Evolutionary conservation across 2,113 vertebrate genomes (phyloP), one percentile per base, ranked within the genome.

Genomic region (Lamprotornis superbus): DNA sequence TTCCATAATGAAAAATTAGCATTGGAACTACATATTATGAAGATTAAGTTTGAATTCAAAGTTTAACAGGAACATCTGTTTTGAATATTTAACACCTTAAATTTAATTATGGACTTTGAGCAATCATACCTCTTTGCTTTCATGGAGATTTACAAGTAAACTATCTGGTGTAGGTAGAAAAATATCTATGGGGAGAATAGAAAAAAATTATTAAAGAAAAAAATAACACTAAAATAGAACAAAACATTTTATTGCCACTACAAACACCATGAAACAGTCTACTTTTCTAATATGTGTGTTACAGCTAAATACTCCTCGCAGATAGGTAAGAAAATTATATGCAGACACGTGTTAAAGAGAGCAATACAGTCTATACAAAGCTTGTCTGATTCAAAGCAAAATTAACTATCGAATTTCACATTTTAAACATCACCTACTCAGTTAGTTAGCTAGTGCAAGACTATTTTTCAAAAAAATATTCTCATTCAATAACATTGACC

Each of bases 101-200:
- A 67, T 57, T 39, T 33, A 77, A 80, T 89, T 1, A 57, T 24
- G 14, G 3, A 50, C 78, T 85, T 84, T 91, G 49, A 87, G 53
- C 37, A 70, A 50, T 65, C 96, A 83, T 97, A 99, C 99, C 99
- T 99, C 99, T 96, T 97, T 98, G 95, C 99, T 99, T 95, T 99
- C 99, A 97, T 99, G 98, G 19, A 99, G 98, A 96, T 99, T 99
- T 85, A 99, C 99, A 97, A 99, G 98, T 93, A 99, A 98, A 95
- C 98, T 98, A 97, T 99, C 99, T 37, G 99, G 99, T 79, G 98
- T 99, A 35, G 99, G 99, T 2, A 99, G 98, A 93, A 99, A 99
- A 91, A 99, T 94, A 94, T 99, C 99, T 99, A 95, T 23, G 94
- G 67, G 60, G 31, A 85, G 37, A 85, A 87, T 0, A 4, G 15